Evolutionary conservation across 2,888 invertebrate species (phyloP).

Genomic region (Andrena flavipes): DNA sequence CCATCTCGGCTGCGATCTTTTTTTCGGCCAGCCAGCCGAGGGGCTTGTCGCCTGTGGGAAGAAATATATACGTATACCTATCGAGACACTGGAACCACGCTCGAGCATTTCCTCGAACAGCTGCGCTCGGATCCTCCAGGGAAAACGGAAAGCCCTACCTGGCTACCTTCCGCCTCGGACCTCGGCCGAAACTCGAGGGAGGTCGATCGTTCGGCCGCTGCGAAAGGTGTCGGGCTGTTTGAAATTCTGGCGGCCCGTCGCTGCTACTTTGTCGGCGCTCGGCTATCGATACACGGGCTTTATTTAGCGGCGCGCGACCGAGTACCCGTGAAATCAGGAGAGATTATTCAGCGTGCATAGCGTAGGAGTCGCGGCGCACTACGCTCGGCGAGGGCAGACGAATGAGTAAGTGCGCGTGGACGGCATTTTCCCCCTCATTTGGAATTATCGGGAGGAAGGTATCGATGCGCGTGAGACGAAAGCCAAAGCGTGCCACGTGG

Average conservation of each 20-base stretch:
- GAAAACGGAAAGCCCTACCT: not conserved
- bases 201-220: not conserved
- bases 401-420: slow-evolving; percentile 61
- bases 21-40: not conserved
- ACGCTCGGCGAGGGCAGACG: slow-evolving; percentile 20
- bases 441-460: slow-evolving; percentile 70
- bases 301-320: slow-evolving; percentile 33
- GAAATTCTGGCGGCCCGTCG: slow-evolving; percentile 27
- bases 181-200: not conserved
- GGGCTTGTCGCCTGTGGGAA: not conserved
- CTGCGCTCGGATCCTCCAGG: too few relatives aligned
- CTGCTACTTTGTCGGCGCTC: slow-evolving; percentile 37
- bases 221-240: slow-evolving; percentile 15
- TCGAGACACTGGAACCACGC: not conserved
- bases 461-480: slow-evolving; percentile 74
- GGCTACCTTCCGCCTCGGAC: not conserved
- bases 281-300: slow-evolving; percentile 16
- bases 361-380: slow-evolving; percentile 32
- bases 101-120: too few relatives aligned
- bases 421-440: slow-evolving; percentile 62
- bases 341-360: slow-evolving; percentile 59
- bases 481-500: slow-evolving; percentile 76
- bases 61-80: not conserved
- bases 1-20: not conserved
- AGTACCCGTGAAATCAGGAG: slow-evolving; percentile 29